Evolutionary conservation across 2,797 vertebrate species (phyloP), one percentile per base, ranked within the genome.

Genomic region (Discoglossus pictus): DNA sequence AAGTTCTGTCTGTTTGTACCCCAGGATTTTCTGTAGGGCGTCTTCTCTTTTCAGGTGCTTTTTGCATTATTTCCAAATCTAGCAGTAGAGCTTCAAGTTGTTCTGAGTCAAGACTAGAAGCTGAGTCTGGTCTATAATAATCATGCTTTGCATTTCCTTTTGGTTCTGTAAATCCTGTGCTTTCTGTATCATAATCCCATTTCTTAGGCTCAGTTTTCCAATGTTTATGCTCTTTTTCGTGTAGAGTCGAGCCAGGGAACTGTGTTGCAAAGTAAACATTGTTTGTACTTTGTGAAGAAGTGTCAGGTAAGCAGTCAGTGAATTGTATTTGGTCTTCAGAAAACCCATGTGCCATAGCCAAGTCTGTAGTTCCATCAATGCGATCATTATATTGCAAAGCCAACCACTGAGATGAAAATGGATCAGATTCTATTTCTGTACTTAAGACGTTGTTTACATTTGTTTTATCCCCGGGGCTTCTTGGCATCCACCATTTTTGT

Each of bases 41-140:
- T 48, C 25, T 56, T 71, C 15, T 75, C 52, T 73, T 47, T 40
- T 56, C 40, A 48, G 5, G 24, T 1, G 17, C n/a, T 55, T 43
- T 68, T 12, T 67, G 31, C 6, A 8, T 13, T 21, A 23, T 11
- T 24, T 40, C 5, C 36, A 76, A 52, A 65, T 61, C 12, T 52
- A 54, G 52, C 1, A 52, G 35, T 6, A 46, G 13, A 39, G 65
- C 13, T 27, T 65, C 56, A 12, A 63, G 58, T 35, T 48, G 15
- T 43, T 31, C 50, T 52, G 68, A 64, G 25, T 51, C 50, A 38
- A 31, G 11, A 39, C 47, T 31, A 7, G 61, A 55, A 3, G 9
- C 1, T 50, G 6, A 36, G 1, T 34, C 52, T 47, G 40, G 31
- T 38, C 15, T 40, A 27, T 31, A 20, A 55, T 21, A 50, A n/a